Conservation (phyloP, 2,113 vertebrate genomes). For the Triplophysa rosa region DNA sequence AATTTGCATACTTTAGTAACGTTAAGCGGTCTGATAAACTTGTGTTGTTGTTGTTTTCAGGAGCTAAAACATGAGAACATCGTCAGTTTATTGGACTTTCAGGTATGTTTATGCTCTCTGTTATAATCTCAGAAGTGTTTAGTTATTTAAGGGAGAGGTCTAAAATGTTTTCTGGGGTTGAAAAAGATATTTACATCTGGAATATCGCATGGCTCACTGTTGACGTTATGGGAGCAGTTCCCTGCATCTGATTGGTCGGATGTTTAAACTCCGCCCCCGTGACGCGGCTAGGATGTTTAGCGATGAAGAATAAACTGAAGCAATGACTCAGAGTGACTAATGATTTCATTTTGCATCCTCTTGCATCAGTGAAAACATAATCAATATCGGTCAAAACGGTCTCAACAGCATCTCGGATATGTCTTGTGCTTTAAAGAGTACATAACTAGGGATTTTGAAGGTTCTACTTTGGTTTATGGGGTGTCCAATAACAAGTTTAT, state of each 20-base stretch:
- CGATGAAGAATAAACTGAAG: too few relatives aligned
- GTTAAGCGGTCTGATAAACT: background rate
- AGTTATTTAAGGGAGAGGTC: background rate
- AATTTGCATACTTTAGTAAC: background rate
- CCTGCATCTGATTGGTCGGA: conserved; percentile 18
- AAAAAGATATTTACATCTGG: background rate
- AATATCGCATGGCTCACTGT: conserved; percentile 39
- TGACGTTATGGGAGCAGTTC: conserved; percentile 31
- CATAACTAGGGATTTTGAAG: too few relatives aligned
- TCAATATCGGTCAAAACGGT: background rate
- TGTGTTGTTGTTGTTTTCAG: conserved; percentile 65
- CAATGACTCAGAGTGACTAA: background rate
- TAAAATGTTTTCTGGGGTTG: background rate
- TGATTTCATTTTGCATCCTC: background rate
- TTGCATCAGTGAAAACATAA: background rate
- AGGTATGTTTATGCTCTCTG: conserved; percentile 74
- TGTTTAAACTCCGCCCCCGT: background rate
- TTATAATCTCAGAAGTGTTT: background rate
- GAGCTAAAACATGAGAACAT: conserved; percentile 97
- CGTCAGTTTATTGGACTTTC: conserved; percentile 92
- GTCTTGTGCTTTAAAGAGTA: too few relatives aligned
- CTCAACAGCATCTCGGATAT: background rate
- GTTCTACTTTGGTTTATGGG: too few relatives aligned
- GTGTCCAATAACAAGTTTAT: too few relatives aligned
- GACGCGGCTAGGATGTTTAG: background rate